Base-by-base conservation (phyloP, 2,797 vertebrate species). In the Rhabdomys pumilio region DNA sequence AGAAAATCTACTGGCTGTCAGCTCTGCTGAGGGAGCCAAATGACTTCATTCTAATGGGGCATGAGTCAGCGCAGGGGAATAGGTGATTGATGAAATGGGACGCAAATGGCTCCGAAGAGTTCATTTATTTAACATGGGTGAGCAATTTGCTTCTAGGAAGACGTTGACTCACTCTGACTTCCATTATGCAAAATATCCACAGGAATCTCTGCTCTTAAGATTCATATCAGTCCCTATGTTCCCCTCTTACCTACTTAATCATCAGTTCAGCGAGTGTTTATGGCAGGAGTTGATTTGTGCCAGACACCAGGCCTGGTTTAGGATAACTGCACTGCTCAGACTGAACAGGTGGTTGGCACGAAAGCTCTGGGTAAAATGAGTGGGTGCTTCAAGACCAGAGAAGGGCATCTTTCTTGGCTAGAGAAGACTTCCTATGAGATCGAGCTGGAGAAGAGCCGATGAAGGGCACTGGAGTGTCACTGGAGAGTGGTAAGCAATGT, bases 81-180 rank as follows among this genome's bases (percentile, higher is more conserved):
- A 82, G 93, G 95, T 95, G 97, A 97, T 94, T 94, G 96, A 95
- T 98, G 97, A 93, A 96, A 94, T 69, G 85, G 95, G 90, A 92
- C 95, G 94, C 97, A 95, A 44, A 94, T 91, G 95, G 96, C 96
- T 97, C 93, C 2, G 19, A 91, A 90, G 96, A 97, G 96, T 97
- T 97, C 97, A 97, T 97, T 97, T 97, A 97, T 97, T 96, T 97
- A 97, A 93, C 96, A 91, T 82, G 96, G 93, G 93, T 90, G 96
- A 98, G 89, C 96, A 93, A 26, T 97, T 97, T 97, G 96, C 96
- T 97, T 95, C 96, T 97, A 96, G 97, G 95, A 97, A 97, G 96
- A 97, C 2, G 1, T 95, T 92, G 96, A 97, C 89, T 97, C 92
- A 83, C 93, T 96, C 93, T 79, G 93, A 93, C 96, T 96, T 95